Conservation (phyloP, 2,113 vertebrate species). For the Toxotes chatareus region DNA sequence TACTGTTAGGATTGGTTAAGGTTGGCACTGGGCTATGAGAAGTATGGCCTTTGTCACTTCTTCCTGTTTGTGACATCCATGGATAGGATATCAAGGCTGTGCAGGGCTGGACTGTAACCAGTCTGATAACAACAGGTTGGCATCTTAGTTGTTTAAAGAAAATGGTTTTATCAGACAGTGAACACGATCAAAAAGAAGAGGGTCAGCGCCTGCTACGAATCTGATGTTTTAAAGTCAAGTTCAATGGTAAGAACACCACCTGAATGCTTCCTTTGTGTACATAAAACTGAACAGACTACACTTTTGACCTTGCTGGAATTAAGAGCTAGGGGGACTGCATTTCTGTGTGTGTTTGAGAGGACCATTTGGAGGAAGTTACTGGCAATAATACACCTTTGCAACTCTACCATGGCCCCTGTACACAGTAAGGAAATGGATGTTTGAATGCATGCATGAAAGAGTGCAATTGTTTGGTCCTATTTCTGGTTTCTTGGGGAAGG, state of each 20-base stretch:
- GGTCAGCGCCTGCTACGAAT: neutral
- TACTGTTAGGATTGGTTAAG: neutral
- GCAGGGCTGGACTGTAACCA: conserved; percentile 30
- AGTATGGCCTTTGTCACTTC: conserved; percentile 22
- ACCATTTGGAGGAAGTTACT: neutral
- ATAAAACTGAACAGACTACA: conserved; percentile 8
- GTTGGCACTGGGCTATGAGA: conserved; percentile 11
- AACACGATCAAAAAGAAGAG: neutral
- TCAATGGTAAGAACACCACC: neutral
- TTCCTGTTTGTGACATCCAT: conserved; percentile 55
- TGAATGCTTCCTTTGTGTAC: neutral
- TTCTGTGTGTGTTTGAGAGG: neutral
- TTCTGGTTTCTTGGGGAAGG: neutral
- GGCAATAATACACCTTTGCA: neutral
- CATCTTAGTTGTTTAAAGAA: conserved; percentile 32
- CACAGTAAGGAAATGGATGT: neutral
- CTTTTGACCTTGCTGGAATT: neutral
- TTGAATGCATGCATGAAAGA: conserved; percentile 2
- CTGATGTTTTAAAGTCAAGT: neutral
- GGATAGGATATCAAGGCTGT: conserved; percentile 18
- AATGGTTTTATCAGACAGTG: neutral
- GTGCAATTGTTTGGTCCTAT: neutral
- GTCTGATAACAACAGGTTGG: conserved; percentile 20
- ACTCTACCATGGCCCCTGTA: neutral
- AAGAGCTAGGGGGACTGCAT: neutral